phyloP scores from a whole-genome alignment of 2,797 vertebrate species.

The Pantherophis vulpinus region DNA sequence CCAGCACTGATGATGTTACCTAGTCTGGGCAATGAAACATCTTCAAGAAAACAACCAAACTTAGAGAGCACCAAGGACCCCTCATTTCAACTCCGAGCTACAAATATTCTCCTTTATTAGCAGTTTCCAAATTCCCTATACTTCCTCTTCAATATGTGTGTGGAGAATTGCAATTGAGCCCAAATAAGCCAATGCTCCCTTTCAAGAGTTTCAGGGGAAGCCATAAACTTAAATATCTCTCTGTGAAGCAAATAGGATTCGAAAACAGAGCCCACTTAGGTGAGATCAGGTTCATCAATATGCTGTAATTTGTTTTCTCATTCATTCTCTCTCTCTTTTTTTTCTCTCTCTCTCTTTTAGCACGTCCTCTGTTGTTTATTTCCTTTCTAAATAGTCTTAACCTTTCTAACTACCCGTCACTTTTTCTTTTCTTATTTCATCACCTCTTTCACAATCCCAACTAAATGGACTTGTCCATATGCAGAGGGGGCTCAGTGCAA shows the following conservation, averaged over 20 bases:
- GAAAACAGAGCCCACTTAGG: not conserved
- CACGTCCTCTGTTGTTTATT: constrained; percentile 1
- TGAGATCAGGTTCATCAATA: not conserved
- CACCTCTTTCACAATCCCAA: not conserved
- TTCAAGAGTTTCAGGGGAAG: not conserved
- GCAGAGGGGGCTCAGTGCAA: not conserved
- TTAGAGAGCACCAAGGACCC: too few species aligned
- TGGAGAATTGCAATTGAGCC: not conserved
- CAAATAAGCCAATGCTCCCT: not conserved
- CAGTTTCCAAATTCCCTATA: not conserved
- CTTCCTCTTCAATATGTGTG: not conserved
- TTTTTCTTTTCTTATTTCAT: not conserved
- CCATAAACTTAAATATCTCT: not conserved
- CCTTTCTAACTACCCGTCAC: not conserved
- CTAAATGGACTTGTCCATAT: not conserved
- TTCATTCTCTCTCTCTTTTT: not conserved
- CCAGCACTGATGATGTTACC: too few species aligned
- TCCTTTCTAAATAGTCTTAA: not conserved
- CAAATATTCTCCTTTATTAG: too few species aligned
- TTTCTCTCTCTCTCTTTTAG: not conserved
- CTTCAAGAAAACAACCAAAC: too few species aligned
- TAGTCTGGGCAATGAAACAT: too few species aligned
- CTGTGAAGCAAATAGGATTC: not conserved
- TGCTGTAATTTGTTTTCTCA: not conserved
- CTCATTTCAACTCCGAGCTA: too few species aligned